Evolutionary conservation across 2,113 vertebrate genomes (phyloP).

Genomic region (Theristicus caerulescens): DNA sequence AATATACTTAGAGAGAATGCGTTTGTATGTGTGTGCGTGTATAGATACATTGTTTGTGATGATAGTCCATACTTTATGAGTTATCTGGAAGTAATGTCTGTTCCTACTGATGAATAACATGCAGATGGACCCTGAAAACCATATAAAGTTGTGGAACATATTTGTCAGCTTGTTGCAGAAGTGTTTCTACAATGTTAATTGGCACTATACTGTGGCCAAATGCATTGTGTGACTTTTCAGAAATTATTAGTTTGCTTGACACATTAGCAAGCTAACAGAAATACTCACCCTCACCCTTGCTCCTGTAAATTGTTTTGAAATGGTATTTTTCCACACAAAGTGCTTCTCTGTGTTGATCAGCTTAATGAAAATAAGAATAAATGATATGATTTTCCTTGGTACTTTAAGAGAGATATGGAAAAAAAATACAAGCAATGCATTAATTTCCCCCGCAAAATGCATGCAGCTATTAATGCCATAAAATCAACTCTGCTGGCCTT

Average conservation of each 20-base stretch:
- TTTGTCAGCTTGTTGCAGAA: not conserved
- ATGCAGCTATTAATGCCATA: not conserved
- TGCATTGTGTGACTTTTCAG: not conserved
- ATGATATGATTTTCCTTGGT: not conserved
- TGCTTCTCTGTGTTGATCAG: not conserved
- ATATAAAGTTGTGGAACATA: not conserved
- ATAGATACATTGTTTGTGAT: not conserved
- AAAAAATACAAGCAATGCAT: not conserved
- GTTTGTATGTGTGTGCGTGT: not conserved
- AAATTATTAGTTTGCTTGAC: not conserved
- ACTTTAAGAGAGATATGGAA: not conserved
- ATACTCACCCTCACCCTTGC: not conserved
- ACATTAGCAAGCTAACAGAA: not conserved
- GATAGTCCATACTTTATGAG: not conserved
- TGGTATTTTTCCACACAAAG: not conserved
- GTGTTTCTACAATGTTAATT: not conserved
- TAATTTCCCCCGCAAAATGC: not conserved
- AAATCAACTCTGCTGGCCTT: not conserved
- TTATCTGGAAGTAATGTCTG: not conserved
- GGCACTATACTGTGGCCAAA: not conserved
- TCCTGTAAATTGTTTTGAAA: not conserved
- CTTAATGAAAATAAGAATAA: not conserved
- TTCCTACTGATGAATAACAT: not conserved
- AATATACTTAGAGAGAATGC: not conserved
- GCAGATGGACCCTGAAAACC: not conserved